Percentiles rank a stretch among this genome's conserved stretches.
Conservation (phyloP, 2,888 invertebrate genomes). For the Paralinhomoeus sp. region DNA sequence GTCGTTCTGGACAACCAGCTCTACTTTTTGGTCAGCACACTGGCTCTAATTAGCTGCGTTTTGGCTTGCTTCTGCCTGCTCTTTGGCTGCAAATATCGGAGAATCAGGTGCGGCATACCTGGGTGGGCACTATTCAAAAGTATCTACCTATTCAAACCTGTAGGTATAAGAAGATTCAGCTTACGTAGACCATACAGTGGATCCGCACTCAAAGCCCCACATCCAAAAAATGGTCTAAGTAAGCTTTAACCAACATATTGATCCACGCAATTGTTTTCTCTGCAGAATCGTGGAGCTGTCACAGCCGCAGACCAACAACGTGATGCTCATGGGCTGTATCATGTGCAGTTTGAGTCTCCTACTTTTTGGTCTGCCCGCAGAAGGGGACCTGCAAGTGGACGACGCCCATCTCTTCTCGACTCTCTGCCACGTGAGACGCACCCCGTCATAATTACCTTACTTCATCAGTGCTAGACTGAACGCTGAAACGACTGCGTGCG, state of each 20-base stretch:
- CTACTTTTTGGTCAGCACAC: constrained; percentile 73
- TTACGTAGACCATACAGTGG: no score
- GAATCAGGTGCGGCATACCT: constrained; percentile 51
- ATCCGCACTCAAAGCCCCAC: no score
- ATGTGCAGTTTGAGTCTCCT: constrained; percentile 72
- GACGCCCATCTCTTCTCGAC: constrained; percentile 39
- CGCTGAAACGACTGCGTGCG: no score
- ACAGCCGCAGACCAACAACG: constrained; percentile 86
- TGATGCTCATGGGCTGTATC: constrained; percentile 78
- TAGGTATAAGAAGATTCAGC: no score
- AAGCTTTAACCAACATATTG: no score
- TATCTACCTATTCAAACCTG: no score
- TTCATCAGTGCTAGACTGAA: no score
- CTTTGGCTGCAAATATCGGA: constrained; percentile 73
- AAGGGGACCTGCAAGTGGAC: constrained; percentile 12
- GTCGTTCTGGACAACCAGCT: constrained; percentile 32
- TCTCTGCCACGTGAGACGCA: constrained; percentile 48
- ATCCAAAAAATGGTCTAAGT: no score
- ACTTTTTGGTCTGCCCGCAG: constrained; percentile 42
- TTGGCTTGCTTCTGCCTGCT: constrained; percentile 59
- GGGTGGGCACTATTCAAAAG: neutral
- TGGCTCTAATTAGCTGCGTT: constrained; percentile 65
- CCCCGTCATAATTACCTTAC: neutral
- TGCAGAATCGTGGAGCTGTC: constrained; percentile 78
- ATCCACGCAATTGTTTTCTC: neutral